phyloP scores from a whole-genome alignment of 92 coral and sea anemone species.

The Desmophyllum pertusum region DNA sequence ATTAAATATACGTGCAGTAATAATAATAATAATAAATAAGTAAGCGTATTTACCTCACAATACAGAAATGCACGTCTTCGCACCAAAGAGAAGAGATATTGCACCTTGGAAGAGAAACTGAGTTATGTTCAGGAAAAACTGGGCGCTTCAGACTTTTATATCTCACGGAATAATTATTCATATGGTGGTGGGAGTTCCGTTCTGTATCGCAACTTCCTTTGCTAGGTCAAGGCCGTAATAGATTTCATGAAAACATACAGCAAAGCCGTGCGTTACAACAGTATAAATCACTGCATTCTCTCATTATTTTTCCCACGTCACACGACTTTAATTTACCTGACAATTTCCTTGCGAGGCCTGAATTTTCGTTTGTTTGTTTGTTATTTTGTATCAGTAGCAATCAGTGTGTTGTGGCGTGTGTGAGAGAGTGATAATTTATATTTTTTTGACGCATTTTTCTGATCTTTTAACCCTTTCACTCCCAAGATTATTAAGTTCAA shows the following conservation, averaged over 20 bases:
- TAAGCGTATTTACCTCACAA: too few species aligned
- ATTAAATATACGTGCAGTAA: too few species aligned
- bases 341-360: neutral
- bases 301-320: neutral
- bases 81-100: neutral
- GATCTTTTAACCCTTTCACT: too few species aligned
- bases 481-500: too few species aligned
- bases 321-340: neutral
- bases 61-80: too few species aligned
- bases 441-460: too few species aligned
- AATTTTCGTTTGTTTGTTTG: neutral
- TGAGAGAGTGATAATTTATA: too few species aligned
- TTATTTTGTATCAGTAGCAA: neutral
- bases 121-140: neutral
- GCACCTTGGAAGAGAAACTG: neutral
- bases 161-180: neutral
- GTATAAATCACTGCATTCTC: neutral
- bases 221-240: neutral
- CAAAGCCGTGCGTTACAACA: neutral
- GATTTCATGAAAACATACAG: neutral
- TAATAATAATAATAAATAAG: too few species aligned
- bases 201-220: too few species aligned
- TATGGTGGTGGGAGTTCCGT: neutral
- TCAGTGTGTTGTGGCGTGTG: too few species aligned
- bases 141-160: neutral